Evolutionary conservation across 1,140 invertebrate genomes (phyloP).

Genomic region (Euwallacea fornicatus): DNA sequence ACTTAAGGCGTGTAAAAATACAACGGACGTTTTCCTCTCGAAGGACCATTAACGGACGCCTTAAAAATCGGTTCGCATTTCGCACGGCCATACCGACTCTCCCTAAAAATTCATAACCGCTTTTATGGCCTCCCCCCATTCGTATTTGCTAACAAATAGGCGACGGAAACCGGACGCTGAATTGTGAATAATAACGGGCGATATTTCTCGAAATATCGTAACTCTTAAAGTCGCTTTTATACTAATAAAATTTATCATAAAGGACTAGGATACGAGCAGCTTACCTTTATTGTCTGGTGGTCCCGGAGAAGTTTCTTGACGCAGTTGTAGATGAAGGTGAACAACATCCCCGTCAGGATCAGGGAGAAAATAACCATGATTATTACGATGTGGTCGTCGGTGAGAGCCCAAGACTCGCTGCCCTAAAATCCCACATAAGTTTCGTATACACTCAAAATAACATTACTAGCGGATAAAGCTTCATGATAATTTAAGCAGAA

Average conservation of each 20-base stretch:
- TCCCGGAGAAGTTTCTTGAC: slow-evolving; percentile 80
- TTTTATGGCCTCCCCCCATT: background rate
- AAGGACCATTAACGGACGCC: background rate
- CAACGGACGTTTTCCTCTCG: background rate
- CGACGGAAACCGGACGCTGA: slow-evolving; percentile 2
- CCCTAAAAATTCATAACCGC: background rate
- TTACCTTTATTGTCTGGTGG: slow-evolving; percentile 81
- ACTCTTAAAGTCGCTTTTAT: background rate
- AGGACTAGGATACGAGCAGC: background rate
- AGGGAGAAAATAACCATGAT: slow-evolving; percentile 87
- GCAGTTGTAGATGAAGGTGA: slow-evolving; percentile 83
- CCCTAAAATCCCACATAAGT: slow-evolving; percentile 54
- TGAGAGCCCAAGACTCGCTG: slow-evolving; percentile 49
- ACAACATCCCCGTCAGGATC: slow-evolving; percentile 84
- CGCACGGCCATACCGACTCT: background rate
- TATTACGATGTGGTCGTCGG: slow-evolving; percentile 75
- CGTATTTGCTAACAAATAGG: slow-evolving; percentile 3
- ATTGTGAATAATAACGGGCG: background rate
- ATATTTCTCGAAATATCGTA: background rate
- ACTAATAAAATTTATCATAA: background rate
- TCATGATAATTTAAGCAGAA: too few species aligned
- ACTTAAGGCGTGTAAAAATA: background rate
- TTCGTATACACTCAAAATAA: too few species aligned
- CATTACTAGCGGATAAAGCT: too few species aligned
- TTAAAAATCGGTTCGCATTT: background rate